These are phyloP conservation scores for Stegastes partitus DNA, from an alignment of 2,113 vertebrate species.

Conservation along the genomic window DNA sequence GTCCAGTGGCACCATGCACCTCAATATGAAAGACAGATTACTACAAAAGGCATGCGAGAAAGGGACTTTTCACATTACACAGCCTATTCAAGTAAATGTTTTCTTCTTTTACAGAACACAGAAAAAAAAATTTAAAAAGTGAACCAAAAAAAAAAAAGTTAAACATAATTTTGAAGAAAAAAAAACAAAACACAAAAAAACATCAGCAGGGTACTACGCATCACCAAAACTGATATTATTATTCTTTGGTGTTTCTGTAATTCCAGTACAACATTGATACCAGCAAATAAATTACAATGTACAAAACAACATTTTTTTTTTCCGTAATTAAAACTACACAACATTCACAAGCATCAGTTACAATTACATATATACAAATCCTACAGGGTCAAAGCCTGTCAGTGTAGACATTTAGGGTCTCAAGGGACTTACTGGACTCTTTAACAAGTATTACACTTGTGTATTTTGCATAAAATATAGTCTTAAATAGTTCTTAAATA, in stretches of 20 bases:
- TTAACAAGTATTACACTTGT: slow-evolving; percentile 88
- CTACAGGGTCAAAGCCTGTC: slow-evolving; percentile 87
- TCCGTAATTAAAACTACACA: slow-evolving; percentile 91
- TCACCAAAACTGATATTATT: slow-evolving; percentile 94
- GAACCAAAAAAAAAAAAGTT: slow-evolving; percentile 82
- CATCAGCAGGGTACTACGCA: slow-evolving; percentile 86
- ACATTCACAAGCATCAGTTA: slow-evolving; percentile 92
- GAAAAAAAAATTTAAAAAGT: slow-evolving; percentile 45
- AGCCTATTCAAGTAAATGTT: slow-evolving; percentile 95
- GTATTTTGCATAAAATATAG: slow-evolving; percentile 88
- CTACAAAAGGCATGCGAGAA: slow-evolving; percentile 92
- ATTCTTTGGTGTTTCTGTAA: slow-evolving; percentile 99
- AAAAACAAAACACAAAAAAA: slow-evolving; percentile 75
- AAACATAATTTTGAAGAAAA: slow-evolving; percentile 44
- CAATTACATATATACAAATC: slow-evolving; percentile 90
- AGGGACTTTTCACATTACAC: slow-evolving; percentile 87
- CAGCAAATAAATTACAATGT: slow-evolving; percentile 99
- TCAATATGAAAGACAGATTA: slow-evolving; percentile 87
- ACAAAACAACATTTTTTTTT: slow-evolving; percentile 92
- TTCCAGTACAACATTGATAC: slow-evolving; percentile 86
- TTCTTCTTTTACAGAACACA: slow-evolving; percentile 87
- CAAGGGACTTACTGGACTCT: slow-evolving; percentile 92
- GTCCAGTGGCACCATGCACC: slow-evolving; percentile 92
- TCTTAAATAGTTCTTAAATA: slow-evolving; percentile 89
- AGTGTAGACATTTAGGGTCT: slow-evolving; percentile 90